Evolutionary conservation across 2,888 invertebrate genomes (phyloP), one percentile per base, ranked within the genome.

Genomic region (Hypsopygia costalis): DNA sequence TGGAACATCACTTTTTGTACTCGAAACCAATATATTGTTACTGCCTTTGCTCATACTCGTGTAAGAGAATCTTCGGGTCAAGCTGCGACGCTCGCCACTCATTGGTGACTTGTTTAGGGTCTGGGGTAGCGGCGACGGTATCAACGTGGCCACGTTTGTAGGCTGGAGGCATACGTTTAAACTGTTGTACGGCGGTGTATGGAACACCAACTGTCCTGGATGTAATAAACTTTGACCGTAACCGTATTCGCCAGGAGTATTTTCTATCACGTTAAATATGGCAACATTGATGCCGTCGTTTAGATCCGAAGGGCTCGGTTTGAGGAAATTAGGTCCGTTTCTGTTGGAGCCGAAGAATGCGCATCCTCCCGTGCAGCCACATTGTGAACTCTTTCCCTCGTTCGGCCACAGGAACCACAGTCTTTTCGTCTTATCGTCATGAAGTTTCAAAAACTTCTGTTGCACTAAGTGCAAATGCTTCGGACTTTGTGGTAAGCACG

Each of bases 331-430:
- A 7, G 92, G 86, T 0, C 98, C 98, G 72, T 98, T 97, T 63
- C 93, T 92, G 76, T 98, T 98, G 40, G 92, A 93, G 1, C 98
- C 99, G 69, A 99, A 99, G 86, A 99, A 99, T 7, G 91, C 91
- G 68, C 98, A 98, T 0, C 98, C 98, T 1, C 99, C 99, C 21
- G 95, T 94, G 73, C 99, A 99, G 0, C 98, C 99, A 72, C 99
- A 99, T 55, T 94, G 95, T 0, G 92, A 86, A 43, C 90, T 89
- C 52, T 93, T 92, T 1, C 91, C 90, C 54, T 94, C 93, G 10
- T 89, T 89, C 0, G 95, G 93, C 98, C 98, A 99, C 16, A 99
- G 80, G 70, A 99, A 99, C 97, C 97, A 98, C 25, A 99, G 85
- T 42, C 98, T 91, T 67, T 95, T 96, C 0, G 93, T 93, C 54